Evolutionary conservation across 2,797 vertebrate species (phyloP).

Genomic region (Paratrypauchen microcephalus): DNA sequence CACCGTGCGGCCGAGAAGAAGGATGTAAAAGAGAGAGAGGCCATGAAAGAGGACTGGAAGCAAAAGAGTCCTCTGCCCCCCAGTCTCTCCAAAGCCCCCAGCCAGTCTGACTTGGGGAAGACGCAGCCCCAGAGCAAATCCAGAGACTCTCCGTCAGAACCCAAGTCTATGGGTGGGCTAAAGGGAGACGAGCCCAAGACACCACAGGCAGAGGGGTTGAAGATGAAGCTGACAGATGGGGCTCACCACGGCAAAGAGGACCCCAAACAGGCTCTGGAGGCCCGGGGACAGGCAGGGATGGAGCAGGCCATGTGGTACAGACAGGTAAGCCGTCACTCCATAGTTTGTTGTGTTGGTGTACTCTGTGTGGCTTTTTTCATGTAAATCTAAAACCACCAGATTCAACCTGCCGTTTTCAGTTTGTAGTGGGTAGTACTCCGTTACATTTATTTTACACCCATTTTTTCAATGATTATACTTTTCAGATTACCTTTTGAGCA

Average conservation of each 20-base stretch:
- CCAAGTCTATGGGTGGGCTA: slow-evolving; percentile 89
- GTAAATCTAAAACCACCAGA: too few species aligned
- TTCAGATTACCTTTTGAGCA: too few species aligned
- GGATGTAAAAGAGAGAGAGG: slow-evolving; percentile 91
- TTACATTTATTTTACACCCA: too few species aligned
- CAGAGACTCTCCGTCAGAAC: slow-evolving; percentile 85
- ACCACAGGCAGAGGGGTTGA: slow-evolving; percentile 88
- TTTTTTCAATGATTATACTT: too few species aligned
- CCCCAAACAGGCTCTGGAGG: slow-evolving; percentile 82
- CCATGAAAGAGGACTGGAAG: slow-evolving; percentile 94
- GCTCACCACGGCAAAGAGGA: slow-evolving; percentile 92
- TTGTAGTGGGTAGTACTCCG: too few species aligned
- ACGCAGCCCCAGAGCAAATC: slow-evolving; percentile 81
- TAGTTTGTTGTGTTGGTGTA: background rate
- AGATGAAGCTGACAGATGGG: slow-evolving; percentile 90
- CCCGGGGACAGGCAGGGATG: slow-evolving; percentile 84
- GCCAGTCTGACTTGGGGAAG: slow-evolving; percentile 91
- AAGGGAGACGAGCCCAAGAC: slow-evolving; percentile 90
- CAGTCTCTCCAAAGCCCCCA: slow-evolving; percentile 90
- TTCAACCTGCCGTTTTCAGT: too few species aligned
- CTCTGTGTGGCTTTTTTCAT: background rate
- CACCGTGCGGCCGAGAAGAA: slow-evolving; percentile 91
- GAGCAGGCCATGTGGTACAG: slow-evolving; percentile 94
- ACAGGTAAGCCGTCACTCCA: slow-evolving; percentile 80
- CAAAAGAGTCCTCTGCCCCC: slow-evolving; percentile 91